A percentile compares a stretch with the other conserved stretches of the same genome.
These are phyloP conservation scores for Ceryle rudis DNA, from an alignment of 2,797 vertebrate genomes.

Conservation along the genomic window DNA sequence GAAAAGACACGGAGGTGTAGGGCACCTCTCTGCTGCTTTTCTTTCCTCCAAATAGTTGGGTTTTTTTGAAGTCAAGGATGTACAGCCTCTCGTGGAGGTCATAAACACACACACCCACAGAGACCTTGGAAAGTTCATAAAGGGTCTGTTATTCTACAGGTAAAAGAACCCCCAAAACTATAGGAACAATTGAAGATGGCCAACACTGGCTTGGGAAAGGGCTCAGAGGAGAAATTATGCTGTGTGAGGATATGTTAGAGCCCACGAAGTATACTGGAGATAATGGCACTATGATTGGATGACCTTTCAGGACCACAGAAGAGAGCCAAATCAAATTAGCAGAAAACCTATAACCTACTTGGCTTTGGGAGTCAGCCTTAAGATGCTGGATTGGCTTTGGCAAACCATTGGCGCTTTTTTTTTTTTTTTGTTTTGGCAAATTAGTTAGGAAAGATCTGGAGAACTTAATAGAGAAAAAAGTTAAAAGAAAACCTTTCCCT, in stretches of 20 bases:
- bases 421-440: not conserved
- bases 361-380: not conserved
- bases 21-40: not conserved
- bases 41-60: not conserved
- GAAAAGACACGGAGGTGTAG: not conserved
- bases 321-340: not conserved
- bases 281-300: not conserved
- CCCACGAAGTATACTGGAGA: not conserved
- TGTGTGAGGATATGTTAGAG: not conserved
- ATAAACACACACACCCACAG: not conserved
- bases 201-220: not conserved
- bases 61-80: not conserved
- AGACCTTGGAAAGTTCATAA: not conserved
- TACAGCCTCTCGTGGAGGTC: accelerated
- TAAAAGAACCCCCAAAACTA: not conserved
- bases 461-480: not conserved
- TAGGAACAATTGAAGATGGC: not conserved
- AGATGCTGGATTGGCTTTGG: not conserved
- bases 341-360: not conserved
- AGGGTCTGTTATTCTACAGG: not conserved
- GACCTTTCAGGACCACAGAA: not conserved
- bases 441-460: not conserved
- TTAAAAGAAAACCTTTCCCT: not conserved
- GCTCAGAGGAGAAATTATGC: not conserved
- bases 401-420: not conserved